These are phyloP conservation scores for Glossophaga mutica DNA, from an alignment of 2,797 vertebrate genomes.

Conservation along the genomic window DNA sequence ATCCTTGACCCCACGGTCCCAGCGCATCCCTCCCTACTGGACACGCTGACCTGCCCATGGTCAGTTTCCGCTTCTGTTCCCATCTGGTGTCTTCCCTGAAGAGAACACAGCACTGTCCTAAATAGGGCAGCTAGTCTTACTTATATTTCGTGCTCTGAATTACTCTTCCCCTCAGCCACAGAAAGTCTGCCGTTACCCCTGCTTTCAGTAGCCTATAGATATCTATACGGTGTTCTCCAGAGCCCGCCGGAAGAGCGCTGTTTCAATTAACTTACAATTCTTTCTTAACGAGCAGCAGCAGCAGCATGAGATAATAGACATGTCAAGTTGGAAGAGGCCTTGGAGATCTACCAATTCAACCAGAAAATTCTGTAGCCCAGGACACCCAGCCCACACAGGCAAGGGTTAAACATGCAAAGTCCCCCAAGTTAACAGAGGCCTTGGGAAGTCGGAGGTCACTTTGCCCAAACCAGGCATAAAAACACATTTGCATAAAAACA, in stretches of 20 bases:
- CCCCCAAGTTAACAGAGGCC: background rate
- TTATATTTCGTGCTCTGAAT: conserved; percentile 56
- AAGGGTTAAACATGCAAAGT: background rate
- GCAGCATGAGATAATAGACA: conserved; percentile 27
- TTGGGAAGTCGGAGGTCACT: background rate
- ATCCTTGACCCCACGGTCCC: accelerated
- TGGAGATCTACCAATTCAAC: conserved; percentile 43
- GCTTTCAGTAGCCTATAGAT: conserved; percentile 55
- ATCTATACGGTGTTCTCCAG: conserved; percentile 48
- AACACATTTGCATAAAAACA: background rate
- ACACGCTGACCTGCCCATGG: background rate
- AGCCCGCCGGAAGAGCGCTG: background rate
- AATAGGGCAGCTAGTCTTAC: conserved; percentile 46
- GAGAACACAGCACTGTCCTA: background rate
- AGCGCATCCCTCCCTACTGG: background rate
- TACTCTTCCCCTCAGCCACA: conserved; percentile 31
- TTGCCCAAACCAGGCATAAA: background rate
- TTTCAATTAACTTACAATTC: conserved; percentile 66
- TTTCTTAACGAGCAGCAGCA: conserved; percentile 61
- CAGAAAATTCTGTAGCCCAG: background rate
- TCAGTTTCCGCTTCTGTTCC: background rate
- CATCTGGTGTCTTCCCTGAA: background rate
- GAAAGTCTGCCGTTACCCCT: background rate
- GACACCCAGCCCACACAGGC: background rate
- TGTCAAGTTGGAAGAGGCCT: background rate